A percentile compares a stretch with the other conserved stretches of the same genome.
phyloP scores from a whole-genome alignment of 2,888 invertebrate species.

The Theristus sp. region DNA sequence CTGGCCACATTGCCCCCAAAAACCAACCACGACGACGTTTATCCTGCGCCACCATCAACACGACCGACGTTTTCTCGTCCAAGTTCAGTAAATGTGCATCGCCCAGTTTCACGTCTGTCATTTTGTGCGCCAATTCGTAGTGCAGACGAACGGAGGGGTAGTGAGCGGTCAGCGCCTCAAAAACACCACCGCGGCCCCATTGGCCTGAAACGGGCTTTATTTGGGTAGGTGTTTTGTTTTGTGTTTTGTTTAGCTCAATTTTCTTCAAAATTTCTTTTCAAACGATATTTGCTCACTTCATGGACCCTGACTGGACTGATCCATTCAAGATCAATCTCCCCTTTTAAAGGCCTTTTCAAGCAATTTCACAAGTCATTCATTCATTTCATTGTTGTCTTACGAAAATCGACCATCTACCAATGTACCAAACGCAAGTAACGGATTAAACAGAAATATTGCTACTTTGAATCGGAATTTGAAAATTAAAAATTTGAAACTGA shows the following conservation, averaged over 20 bases:
- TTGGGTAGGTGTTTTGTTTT: too few species aligned
- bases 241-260: too few species aligned
- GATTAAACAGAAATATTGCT: too few species aligned
- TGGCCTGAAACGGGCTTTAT: conserved; percentile 30
- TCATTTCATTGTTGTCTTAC: too few species aligned
- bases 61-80: background rate
- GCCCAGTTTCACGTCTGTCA: conserved; percentile 31
- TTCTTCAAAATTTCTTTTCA: background rate
- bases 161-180: conserved; percentile 26
- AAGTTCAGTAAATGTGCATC: conserved; percentile 30
- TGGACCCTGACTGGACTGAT: background rate
- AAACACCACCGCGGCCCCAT: conserved; percentile 34
- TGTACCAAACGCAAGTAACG: too few species aligned
- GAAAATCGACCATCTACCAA: too few species aligned
- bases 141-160: conserved; percentile 22
- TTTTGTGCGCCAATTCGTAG: conserved; percentile 29
- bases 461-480: too few species aligned
- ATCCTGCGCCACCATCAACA: background rate
- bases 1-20: background rate
- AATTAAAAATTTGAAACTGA: too few species aligned
- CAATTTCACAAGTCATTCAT: too few species aligned
- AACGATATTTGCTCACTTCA: background rate
- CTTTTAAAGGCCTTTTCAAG: too few species aligned
- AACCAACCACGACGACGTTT: background rate
- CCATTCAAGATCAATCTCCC: too few species aligned